phyloP scores from a whole-genome alignment of 2,888 invertebrate genomes.

The Plutella xylostella region DNA sequence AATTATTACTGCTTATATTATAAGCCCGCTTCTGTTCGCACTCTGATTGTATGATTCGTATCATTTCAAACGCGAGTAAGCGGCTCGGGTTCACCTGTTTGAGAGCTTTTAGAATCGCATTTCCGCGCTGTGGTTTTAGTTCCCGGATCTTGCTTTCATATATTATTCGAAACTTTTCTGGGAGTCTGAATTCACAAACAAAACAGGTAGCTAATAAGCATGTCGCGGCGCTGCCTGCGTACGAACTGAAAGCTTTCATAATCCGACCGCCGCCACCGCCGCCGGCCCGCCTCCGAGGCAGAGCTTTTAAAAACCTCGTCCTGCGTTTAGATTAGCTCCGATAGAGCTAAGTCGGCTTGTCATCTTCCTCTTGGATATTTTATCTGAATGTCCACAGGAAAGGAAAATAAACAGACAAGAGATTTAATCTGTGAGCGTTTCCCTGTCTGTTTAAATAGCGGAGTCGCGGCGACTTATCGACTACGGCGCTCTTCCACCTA shows the following conservation, averaged over 20 bases:
- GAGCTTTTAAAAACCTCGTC: conserved; percentile 47
- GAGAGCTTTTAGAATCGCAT: background rate
- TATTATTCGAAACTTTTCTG: conserved; percentile 48
- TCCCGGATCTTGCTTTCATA: conserved; percentile 40
- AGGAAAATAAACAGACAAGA: conserved; percentile 56
- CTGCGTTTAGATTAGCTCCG: conserved; percentile 46
- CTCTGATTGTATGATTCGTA: background rate
- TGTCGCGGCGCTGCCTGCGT: conserved; percentile 37
- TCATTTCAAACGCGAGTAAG: background rate
- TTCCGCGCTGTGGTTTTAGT: background rate
- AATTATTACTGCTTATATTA: conserved; percentile 68
- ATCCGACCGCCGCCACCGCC: conserved; percentile 42
- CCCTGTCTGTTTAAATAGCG: conserved; percentile 61
- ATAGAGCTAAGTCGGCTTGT: conserved; percentile 51
- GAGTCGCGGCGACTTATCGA: conserved; percentile 57
- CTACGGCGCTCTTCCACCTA: conserved; percentile 44
- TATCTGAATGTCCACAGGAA: conserved; percentile 38
- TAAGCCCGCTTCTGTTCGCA: conserved; percentile 16
- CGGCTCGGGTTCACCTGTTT: background rate
- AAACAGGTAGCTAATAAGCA: conserved; percentile 54
- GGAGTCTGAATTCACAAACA: conserved; percentile 56
- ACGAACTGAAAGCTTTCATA: conserved; percentile 42
- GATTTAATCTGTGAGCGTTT: conserved; percentile 62
- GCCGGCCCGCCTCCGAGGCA: conserved; percentile 31
- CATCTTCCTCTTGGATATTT: conserved; percentile 44